Conservation (phyloP, 2,113 vertebrate genomes). For the Uria aalge region DNA sequence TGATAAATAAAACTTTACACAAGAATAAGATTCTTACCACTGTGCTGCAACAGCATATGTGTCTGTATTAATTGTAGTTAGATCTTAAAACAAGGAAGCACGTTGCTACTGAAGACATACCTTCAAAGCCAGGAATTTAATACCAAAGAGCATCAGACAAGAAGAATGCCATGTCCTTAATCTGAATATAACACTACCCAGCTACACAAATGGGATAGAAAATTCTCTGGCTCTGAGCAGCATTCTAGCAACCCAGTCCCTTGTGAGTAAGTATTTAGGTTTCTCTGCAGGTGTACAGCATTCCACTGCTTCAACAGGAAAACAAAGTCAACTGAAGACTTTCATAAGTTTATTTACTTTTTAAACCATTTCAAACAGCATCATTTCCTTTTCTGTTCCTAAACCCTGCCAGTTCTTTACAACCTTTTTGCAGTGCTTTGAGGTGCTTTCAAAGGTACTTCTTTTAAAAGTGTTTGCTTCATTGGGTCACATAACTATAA, state of each 20-base stretch:
- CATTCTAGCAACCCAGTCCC: neutral
- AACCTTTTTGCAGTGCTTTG: neutral
- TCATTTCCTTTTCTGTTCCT: neutral
- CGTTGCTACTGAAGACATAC: neutral
- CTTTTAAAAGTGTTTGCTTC: neutral
- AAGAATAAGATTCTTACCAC: neutral
- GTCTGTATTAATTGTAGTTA: neutral
- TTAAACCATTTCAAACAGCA: neutral
- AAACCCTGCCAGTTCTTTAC: neutral
- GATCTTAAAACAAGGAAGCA: neutral
- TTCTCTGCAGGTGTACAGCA: neutral
- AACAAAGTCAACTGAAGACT: neutral
- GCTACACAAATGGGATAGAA: neutral
- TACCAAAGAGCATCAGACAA: neutral
- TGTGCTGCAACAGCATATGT: neutral
- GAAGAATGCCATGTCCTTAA: neutral
- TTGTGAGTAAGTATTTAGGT: neutral
- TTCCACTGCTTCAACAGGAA: neutral
- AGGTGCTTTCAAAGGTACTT: neutral
- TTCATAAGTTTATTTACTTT: neutral
- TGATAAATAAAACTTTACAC: neutral
- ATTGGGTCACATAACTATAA: neutral
- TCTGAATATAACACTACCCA: neutral
- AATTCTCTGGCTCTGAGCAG: neutral
- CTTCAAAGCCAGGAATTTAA: neutral